Evolutionary conservation across 2,888 invertebrate genomes (phyloP), one percentile per base, ranked within the genome.

Genomic region (Parelbella ahira): DNA sequence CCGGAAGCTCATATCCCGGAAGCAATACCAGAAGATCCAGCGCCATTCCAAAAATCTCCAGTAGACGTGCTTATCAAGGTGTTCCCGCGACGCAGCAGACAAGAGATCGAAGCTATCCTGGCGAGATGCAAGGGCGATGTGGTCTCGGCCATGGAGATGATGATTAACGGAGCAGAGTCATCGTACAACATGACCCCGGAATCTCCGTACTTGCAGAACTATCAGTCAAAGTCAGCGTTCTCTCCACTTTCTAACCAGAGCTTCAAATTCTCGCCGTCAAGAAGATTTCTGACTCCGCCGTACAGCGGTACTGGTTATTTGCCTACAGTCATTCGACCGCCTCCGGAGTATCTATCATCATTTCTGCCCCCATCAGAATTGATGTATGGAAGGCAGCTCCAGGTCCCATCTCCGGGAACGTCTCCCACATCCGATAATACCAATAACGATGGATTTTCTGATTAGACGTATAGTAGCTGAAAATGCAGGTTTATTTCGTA

Each of bases 131-230:
- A 94, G 72, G 96, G 96, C 0, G 97, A 98, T 68, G 94, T 97
- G 0, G 92, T 97, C 0, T 94, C 96, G 55, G 97, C 97, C 0
- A 97, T 98, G 91, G 97, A 98, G 67, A 91, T 94, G 66, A 92
- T 98, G 89, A 90, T 95, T 6, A 92, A 93, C 49, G 92, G 92
- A 1, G 88, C 71, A 0, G 82, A 79, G 6, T 55, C 80, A 46
- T 51, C 63, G 43, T 84, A 82, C 55, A 76, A 69, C 36, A 53
- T 86, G 24, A 78, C 75, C 0, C 86, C 86, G 7, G 86, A 83
- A 46, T 83, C 82, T 0, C 86, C 88, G 0, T 88, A 87, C 28
- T 57, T 83, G 48, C 77, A 84, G 39, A 75, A 56, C 46, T 88
- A 89, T 37, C 89, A 90, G 48, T 89, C 91, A 0, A 90, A 91